phyloP scores from a whole-genome alignment of 2,888 invertebrate species.

The Sarcophaga subvicina region DNA sequence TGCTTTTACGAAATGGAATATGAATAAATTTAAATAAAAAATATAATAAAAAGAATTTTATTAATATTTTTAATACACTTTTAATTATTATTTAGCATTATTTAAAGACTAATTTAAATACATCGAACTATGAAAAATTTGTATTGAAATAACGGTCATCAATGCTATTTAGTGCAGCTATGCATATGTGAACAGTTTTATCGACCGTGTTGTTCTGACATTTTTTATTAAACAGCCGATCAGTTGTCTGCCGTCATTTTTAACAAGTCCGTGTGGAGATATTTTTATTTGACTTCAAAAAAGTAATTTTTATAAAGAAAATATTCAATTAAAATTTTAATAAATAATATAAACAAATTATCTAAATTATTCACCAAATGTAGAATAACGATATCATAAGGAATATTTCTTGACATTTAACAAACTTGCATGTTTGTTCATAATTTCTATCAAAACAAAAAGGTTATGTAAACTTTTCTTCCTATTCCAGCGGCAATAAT shows the following conservation, averaged over 20 bases:
- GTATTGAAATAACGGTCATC: neutral
- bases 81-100: too few species aligned
- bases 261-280: slow-evolving; percentile 49
- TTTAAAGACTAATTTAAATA: too few species aligned
- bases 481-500: slow-evolving; percentile 74
- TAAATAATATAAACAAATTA: neutral
- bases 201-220: slow-evolving; percentile 8
- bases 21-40: neutral
- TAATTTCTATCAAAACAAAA: slow-evolving; percentile 70
- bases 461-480: slow-evolving; percentile 81
- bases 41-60: neutral
- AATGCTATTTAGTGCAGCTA: neutral
- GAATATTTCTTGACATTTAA: neutral
- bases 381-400: neutral
- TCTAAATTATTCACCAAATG: neutral
- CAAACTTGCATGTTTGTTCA: neutral
- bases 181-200: neutral
- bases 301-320: slow-evolving; percentile 29
- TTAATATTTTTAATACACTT: neutral
- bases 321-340: slow-evolving; percentile 24
- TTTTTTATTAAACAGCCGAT: slow-evolving; percentile 28
- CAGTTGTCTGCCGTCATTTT: slow-evolving; percentile 59
- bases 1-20: too few species aligned
- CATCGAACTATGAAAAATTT: too few species aligned
- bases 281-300: slow-evolving; percentile 37